Evolutionary conservation across 2,113 vertebrate genomes (phyloP).

Genomic region (Pongo pygmaeus): DNA sequence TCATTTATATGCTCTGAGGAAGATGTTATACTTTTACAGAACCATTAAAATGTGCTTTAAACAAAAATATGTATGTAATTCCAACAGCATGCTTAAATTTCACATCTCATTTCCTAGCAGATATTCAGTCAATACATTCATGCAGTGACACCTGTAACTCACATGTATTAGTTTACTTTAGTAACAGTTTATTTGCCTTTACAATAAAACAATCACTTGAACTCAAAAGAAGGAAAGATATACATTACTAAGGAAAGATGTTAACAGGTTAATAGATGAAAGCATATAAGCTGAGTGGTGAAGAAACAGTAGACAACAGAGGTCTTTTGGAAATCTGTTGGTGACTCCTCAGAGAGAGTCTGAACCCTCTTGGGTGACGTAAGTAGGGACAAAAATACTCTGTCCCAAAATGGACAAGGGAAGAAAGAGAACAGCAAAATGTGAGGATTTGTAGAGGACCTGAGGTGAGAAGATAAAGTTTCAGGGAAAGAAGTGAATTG

Average conservation of each 20-base stretch:
- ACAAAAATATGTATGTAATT: constrained; percentile 16
- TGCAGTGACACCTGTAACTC: constrained; percentile 30
- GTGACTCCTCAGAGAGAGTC: not conserved
- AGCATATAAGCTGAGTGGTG: not conserved
- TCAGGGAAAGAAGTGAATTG: not conserved
- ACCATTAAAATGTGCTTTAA: constrained; percentile 7
- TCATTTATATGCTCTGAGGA: constrained; percentile 44
- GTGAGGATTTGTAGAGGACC: not conserved
- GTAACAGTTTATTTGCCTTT: not conserved
- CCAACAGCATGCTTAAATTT: constrained; percentile 17
- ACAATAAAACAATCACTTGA: not conserved
- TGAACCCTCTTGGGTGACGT: not conserved
- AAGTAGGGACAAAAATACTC: not conserved
- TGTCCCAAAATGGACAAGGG: not conserved
- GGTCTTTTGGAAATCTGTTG: not conserved
- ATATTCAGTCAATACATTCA: not conserved
- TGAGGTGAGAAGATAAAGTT: not conserved
- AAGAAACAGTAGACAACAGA: not conserved
- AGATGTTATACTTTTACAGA: constrained; percentile 12
- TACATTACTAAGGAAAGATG: not conserved
- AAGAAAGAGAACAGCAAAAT: not conserved
- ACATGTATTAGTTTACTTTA: constrained; percentile 28
- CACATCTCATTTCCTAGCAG: constrained; percentile 6
- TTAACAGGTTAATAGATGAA: not conserved
- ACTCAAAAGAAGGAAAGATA: no score